Conservation (phyloP, 2,888 invertebrate species). For the Drosophila maculinotata region DNA sequence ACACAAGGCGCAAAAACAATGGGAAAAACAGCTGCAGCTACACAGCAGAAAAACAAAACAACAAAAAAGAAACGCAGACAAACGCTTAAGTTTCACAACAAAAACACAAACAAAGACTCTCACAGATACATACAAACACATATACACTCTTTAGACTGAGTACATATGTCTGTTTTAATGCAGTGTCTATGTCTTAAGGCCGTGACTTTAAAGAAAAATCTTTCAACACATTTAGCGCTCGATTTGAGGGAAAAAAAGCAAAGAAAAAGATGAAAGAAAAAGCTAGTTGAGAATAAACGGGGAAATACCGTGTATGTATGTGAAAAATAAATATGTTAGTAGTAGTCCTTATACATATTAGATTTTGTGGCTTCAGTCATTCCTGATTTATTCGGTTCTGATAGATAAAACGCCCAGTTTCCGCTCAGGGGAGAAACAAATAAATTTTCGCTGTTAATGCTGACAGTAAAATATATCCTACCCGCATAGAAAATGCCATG, state of each 20-base stretch:
- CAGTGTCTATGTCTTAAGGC: slow-evolving; percentile 34
- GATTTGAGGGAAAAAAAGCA: not conserved
- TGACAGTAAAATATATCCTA: no score
- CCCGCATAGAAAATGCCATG: no score
- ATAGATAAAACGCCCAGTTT: no score
- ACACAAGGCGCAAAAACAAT: slow-evolving; percentile 64
- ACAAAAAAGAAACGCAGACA: slow-evolving; percentile 45
- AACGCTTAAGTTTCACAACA: slow-evolving; percentile 35
- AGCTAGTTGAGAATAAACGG: not conserved
- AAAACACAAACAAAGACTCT: slow-evolving; percentile 17
- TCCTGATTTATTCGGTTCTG: no score
- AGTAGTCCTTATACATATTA: no score
- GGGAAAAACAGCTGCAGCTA: slow-evolving; percentile 64
- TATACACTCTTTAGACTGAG: slow-evolving; percentile 6
- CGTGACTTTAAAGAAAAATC: slow-evolving; percentile 19
- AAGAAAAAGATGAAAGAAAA: not conserved
- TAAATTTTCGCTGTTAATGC: no score
- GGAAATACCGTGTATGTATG: not conserved
- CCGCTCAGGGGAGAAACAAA: no score
- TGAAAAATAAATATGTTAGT: no score
- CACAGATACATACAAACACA: slow-evolving; percentile 9
- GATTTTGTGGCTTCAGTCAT: no score
- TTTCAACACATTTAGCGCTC: slow-evolving; percentile 1
- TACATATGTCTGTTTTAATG: slow-evolving; percentile 37
- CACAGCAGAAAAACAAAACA: slow-evolving; percentile 50